phyloP scores from a whole-genome alignment of 2,888 invertebrate genomes.

The Mimachlamys varia region DNA sequence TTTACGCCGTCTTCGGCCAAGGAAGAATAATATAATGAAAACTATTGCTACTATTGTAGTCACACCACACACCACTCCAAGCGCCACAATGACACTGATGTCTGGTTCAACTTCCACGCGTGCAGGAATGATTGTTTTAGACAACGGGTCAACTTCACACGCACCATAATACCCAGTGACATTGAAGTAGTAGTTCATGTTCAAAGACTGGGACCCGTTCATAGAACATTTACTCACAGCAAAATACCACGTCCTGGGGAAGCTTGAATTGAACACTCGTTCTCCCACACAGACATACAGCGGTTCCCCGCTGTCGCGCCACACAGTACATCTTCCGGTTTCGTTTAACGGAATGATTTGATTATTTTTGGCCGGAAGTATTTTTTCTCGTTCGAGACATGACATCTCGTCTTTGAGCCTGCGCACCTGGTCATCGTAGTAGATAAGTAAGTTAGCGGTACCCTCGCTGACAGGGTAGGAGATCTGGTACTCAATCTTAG shows the following conservation, averaged over 20 bases:
- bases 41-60: conserved; percentile 68
- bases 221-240: conserved; percentile 68
- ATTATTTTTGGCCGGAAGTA: conserved; percentile 70
- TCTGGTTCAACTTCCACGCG: conserved; percentile 55
- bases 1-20: conserved; percentile 65
- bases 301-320: conserved; percentile 66
- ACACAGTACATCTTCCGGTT: conserved; percentile 68
- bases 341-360: conserved; percentile 73
- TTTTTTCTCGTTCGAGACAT: conserved; percentile 67
- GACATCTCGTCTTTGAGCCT: conserved; percentile 68
- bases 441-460: conserved; percentile 72
- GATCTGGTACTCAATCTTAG: conserved; percentile 73
- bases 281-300: conserved; percentile 74
- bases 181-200: conserved; percentile 74
- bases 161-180: conserved; percentile 73
- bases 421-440: conserved; percentile 75
- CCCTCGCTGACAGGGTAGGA: conserved; percentile 74
- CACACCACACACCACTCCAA: conserved; percentile 73
- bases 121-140: conserved; percentile 66
- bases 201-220: conserved; percentile 57
- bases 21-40: conserved; percentile 69
- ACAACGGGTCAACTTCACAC: conserved; percentile 74
- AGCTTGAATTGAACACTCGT: conserved; percentile 70
- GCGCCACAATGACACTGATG: conserved; percentile 68
- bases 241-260: conserved; percentile 74